Evolutionary conservation across 2,113 vertebrate genomes (phyloP), one percentile per base, ranked within the genome.

Genomic region (Numenius arquata): DNA sequence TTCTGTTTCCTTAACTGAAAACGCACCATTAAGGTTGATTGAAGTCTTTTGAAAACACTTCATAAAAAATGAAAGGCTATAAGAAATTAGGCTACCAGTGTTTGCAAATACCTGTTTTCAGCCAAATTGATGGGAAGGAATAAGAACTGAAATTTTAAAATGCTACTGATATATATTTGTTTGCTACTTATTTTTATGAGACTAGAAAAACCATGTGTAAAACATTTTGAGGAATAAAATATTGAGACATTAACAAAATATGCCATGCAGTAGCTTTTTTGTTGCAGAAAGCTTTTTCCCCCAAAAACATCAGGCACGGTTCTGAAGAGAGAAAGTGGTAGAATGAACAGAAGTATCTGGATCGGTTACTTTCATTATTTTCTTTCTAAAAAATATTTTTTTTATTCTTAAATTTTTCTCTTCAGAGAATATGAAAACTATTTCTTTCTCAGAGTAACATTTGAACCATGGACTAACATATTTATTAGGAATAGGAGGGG

Each of bases 1-100:
- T 98, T 98, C 97, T 98, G 93, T 98, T 97, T 98, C 98, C 98
- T 98, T 98, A 98, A 98, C 97, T 98, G 98, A 98, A 98, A 98
- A 96, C 2, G 97, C 90, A 84, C 98, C 97, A 98, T 98, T 98
- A 98, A 97, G 97, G 97, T 95, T 98, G 98, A 98, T 98, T 98
- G 98, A 98, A 98, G 97, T 97, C 97, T 97, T 97, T 98, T 97
- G 97, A 98, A 97, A 98, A 97, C 96, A 98, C 97, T 98, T 98
- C 97, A 98, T 97, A 96, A 97, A 98, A 98, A 97, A 97, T 97
- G 97, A 98, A 98, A 98, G 96, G 90, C 96, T 84, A 32, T 40
- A 96, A 95, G 96, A 98, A 98, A 98, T 98, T 94, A 98, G 97
- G 97, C 97, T 97, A 91, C 93, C 94, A 97, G 91, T 98, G 98